A percentile compares a stretch with the other conserved stretches of the same genome.
These are phyloP conservation scores for Coreius guichenoti DNA, from an alignment of 2,797 vertebrate species.

Conservation along the genomic window DNA sequence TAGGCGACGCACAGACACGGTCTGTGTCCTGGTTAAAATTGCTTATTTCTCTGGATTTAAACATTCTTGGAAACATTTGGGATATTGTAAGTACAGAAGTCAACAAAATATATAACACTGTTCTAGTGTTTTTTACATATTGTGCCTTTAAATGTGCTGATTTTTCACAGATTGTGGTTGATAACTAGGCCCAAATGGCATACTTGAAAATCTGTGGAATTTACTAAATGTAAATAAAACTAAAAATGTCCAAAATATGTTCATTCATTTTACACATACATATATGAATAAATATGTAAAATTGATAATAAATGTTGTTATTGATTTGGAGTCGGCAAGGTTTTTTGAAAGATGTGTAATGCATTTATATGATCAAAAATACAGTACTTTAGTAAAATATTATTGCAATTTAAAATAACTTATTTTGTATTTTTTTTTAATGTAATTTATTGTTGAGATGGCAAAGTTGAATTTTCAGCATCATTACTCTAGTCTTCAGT, in stretches of 20 bases:
- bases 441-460: not conserved
- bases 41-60: too few species aligned
- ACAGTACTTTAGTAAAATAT: not conserved
- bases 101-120: too few species aligned
- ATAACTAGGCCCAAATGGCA: not conserved
- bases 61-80: too few species aligned
- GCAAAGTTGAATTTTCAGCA: not conserved
- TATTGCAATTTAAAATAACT: not conserved
- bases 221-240: not conserved
- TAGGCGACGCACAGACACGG: too few species aligned
- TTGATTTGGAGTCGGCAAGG: fast-evolving
- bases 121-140: too few species aligned
- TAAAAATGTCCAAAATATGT: not conserved
- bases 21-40: too few species aligned
- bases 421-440: not conserved
- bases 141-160: too few species aligned
- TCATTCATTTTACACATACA: not conserved
- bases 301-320: not conserved
- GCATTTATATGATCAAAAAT: not conserved
- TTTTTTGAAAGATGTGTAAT: not conserved
- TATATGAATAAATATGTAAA: not conserved
- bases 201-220: not conserved
- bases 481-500: not conserved
- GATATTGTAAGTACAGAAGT: too few species aligned
- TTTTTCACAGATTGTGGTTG: not conserved